phyloP scores from a whole-genome alignment of 2,888 invertebrate species.

The Heliconius aoede region DNA sequence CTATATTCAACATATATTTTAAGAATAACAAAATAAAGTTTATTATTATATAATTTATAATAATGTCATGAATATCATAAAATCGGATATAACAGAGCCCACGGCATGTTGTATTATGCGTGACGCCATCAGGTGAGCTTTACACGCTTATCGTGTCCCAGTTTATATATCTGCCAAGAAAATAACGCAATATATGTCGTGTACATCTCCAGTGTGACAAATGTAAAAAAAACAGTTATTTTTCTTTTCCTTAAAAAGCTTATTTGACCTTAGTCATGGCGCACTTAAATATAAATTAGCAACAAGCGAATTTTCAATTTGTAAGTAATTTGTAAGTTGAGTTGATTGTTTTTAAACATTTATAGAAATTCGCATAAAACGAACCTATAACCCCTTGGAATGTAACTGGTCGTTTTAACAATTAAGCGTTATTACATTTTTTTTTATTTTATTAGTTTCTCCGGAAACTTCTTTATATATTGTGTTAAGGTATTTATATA shows the following conservation, averaged over 20 bases:
- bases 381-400: not conserved
- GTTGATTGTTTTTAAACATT: too few species aligned
- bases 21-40: not conserved
- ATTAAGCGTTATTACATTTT: not conserved
- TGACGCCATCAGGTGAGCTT: not conserved
- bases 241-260: not conserved
- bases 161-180: slow-evolving; percentile 1
- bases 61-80: slow-evolving; percentile 2
- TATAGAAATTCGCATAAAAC: not conserved
- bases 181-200: not conserved
- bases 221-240: not conserved
- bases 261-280: too few species aligned
- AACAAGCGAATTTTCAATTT: not conserved
- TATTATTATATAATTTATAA: slow-evolving; percentile 5
- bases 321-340: too few species aligned
- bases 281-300: too few species aligned
- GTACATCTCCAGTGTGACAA: not conserved
- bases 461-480: too few species aligned
- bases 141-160: not conserved
- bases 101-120: not conserved
- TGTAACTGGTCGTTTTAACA: not conserved
- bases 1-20: not conserved
- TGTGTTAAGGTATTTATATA: too few species aligned
- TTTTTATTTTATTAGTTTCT: too few species aligned
- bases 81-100: not conserved